Evolutionary conservation across 2,113 vertebrate genomes (phyloP), one percentile per base, ranked within the genome.

Genomic region (Hypanus sabinus): DNA sequence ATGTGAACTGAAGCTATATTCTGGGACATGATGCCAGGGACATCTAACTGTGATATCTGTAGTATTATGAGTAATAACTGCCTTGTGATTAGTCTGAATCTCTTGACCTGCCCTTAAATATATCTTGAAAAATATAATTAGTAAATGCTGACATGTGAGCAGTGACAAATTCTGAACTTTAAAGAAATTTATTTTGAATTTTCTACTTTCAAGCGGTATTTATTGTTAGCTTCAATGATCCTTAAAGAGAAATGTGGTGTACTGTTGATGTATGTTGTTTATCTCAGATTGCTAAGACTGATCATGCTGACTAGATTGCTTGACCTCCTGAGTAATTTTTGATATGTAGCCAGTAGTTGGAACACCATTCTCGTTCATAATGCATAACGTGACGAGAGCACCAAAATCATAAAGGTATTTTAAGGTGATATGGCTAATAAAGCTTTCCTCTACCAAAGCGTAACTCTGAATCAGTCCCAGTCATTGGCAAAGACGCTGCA

Each of bases 391-490:
- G 95, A 96, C 0, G 68, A 96, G 94, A 96, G 87, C 94, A 95
- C 95, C 95, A 94, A 96, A 94, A 76, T 95, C 94, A 95, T 94
- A 94, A 95, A 46, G 96, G 95, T 94, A 94, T 95, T 95, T 94
- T 94, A 96, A 97, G 96, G 97, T 97, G 97, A 97, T 96, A 95
- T 96, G 96, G 97, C 96, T 96, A 96, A 96, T 95, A 80, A 96
- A 97, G 95, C 94, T 30, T 94, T 95, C 95, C 95, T 97, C 95
- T 96, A 95, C 96, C 94, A 95, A 97, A 97, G 97, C 98, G 97
- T 97, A 97, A 98, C 98, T 97, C 95, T 33, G 94, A 96, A 96
- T 96, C 97, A 97, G 95, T 96, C 96, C 95, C 95, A 96, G 97
- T 95, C 96, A 97, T 96, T 98, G 97, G 98, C 97, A 97, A 96